A percentile compares a stretch with the other conserved stretches of the same genome.
phyloP scores from a whole-genome alignment of 2,113 vertebrate genomes.

The Sylvia atricapilla region DNA sequence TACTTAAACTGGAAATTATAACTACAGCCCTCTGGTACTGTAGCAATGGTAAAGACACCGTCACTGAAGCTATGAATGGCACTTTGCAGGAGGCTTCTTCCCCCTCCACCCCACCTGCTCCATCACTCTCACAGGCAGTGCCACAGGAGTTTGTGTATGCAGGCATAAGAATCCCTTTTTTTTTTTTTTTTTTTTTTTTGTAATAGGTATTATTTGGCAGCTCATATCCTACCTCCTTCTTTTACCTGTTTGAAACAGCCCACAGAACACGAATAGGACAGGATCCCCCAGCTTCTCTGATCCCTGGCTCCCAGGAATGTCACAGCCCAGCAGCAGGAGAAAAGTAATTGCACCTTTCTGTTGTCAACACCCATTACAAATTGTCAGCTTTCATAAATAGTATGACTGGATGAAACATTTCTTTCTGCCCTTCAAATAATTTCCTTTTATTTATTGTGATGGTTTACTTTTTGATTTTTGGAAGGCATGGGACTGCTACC shows the following conservation, averaged over 20 bases:
- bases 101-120: not conserved
- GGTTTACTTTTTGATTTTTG: slow-evolving; percentile 4
- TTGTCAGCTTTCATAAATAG: slow-evolving; percentile 21
- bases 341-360: slow-evolving; percentile 8
- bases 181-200: slow-evolving; percentile 48
- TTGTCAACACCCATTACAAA: not conserved
- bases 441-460: slow-evolving; percentile 5
- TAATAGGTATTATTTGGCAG: not conserved
- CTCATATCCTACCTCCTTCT: not conserved
- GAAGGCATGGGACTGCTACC: not conserved
- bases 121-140: not conserved
- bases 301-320: not conserved
- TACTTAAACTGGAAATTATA: slow-evolving; percentile 72
- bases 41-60: not conserved
- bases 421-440: not conserved
- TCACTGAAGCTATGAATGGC: not conserved
- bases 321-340: not conserved
- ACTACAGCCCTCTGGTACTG: not conserved
- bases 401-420: not conserved
- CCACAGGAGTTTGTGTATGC: not conserved
- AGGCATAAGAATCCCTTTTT: slow-evolving; percentile 40
- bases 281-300: not conserved
- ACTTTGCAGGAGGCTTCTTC: slow-evolving; percentile 13
- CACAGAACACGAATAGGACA: not conserved
- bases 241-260: slow-evolving; percentile 22